Conservation (phyloP, 1,140 invertebrate species). For the Saccostrea cuccullata region DNA sequence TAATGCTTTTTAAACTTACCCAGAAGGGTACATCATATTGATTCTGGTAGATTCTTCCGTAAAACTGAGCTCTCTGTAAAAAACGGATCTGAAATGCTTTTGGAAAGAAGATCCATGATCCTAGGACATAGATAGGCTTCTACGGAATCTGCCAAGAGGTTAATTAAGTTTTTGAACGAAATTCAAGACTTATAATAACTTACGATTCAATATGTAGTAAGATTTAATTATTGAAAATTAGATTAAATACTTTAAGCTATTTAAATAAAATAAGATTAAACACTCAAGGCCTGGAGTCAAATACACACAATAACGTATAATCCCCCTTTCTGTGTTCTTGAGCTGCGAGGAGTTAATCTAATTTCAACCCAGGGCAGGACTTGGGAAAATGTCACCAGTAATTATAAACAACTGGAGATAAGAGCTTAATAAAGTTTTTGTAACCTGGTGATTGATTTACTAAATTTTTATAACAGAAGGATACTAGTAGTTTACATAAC, state of each 20-base stretch:
- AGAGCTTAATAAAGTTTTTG: too few species aligned
- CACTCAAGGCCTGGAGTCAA: conserved; percentile 13
- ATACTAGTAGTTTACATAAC: too few species aligned
- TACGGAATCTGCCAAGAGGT: not conserved
- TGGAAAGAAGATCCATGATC: not conserved
- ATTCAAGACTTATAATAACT: not conserved
- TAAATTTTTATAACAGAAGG: too few species aligned
- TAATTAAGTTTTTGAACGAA: not conserved
- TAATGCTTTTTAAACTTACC: not conserved
- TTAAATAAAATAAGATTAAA: conserved; percentile 23
- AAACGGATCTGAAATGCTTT: not conserved
- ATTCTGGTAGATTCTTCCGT: not conserved
- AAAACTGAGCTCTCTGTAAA: not conserved
- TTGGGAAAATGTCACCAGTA: not conserved
- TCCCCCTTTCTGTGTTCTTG: not conserved
- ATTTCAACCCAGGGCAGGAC: not conserved
- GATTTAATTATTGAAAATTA: conserved; percentile 27
- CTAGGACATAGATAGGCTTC: not conserved
- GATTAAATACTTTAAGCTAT: conserved; percentile 12
- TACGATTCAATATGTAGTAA: conserved; percentile 15
- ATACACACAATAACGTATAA: conserved; percentile 16
- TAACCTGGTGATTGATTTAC: too few species aligned
- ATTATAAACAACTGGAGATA: too few species aligned
- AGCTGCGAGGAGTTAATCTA: not conserved
- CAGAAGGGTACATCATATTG: conserved; percentile 3